A percentile compares a stretch with the other conserved stretches of the same genome.
These are phyloP conservation scores for Salmo trutta DNA, from an alignment of 2,797 vertebrate species.

Conservation along the genomic window DNA sequence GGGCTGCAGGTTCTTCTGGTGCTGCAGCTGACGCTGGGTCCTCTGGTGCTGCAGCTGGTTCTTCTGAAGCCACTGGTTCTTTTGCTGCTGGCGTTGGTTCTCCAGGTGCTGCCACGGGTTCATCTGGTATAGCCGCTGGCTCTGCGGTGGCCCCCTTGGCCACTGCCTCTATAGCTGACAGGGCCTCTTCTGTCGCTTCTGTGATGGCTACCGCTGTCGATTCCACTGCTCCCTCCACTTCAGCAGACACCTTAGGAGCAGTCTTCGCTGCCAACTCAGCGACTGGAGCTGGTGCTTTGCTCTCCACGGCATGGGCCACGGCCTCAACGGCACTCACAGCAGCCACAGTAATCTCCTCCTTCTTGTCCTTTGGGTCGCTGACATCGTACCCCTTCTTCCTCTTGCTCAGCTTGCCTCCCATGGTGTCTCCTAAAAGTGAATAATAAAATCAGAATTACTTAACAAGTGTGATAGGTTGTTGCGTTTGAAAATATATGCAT, in stretches of 20 bases:
- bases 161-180: constrained; percentile 4
- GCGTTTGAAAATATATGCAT: background rate
- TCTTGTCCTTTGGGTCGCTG: constrained; percentile 86
- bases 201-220: constrained; percentile 48
- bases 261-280: constrained; percentile 44
- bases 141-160: constrained; percentile 7
- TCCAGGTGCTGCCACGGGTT: background rate
- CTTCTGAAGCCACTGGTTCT: background rate
- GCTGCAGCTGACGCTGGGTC: background rate
- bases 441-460: constrained; percentile 30
- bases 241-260: constrained; percentile 34
- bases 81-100: background rate
- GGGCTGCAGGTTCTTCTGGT: background rate
- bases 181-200: constrained; percentile 35
- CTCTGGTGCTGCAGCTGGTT: background rate
- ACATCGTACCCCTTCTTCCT: constrained; percentile 98
- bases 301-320: constrained; percentile 48
- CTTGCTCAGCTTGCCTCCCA: constrained; percentile 97
- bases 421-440: constrained; percentile 70
- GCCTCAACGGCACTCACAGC: constrained; percentile 44
- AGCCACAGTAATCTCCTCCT: constrained; percentile 73
- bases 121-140: background rate
- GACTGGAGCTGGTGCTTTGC: constrained; percentile 34
- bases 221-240: constrained; percentile 37
- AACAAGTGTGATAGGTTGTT: background rate